Percentiles rank a stretch among this genome's conserved stretches.
Evolutionary conservation across 1,140 invertebrate species (phyloP).

Genomic region (Sarcophaga bullata): DNA sequence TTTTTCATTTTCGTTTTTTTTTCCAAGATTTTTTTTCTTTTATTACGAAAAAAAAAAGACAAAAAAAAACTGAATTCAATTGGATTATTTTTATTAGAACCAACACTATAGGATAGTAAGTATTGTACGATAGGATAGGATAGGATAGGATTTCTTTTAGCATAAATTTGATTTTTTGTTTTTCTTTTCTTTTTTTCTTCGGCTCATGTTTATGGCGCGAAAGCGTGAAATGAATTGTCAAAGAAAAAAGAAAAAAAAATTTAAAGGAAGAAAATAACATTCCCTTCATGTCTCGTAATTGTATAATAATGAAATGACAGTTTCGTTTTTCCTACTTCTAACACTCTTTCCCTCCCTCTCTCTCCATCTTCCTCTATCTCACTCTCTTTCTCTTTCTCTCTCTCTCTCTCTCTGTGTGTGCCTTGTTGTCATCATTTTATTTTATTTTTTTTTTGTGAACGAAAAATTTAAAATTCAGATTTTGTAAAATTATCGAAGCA

Average conservation of each 20-base stretch:
- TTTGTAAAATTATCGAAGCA: slow-evolving; percentile 33
- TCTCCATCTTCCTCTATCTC: too few relatives aligned
- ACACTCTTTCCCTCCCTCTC: too few relatives aligned
- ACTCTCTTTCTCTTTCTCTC: too few relatives aligned
- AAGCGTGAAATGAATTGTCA: slow-evolving; percentile 41
- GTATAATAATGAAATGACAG: not conserved
- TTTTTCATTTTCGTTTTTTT: not conserved
- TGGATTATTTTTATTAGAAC: not conserved
- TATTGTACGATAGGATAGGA: not conserved
- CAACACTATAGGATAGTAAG: not conserved
- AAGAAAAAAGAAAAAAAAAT: slow-evolving; percentile 2
- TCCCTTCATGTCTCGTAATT: not conserved
- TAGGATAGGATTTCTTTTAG: not conserved
- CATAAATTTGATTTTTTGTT: slow-evolving; percentile 30
- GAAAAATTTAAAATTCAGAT: slow-evolving; percentile 38
- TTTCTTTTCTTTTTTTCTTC: not conserved
- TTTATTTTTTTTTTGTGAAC: too few relatives aligned
- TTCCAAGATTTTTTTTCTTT: slow-evolving; percentile 8
- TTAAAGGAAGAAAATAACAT: not conserved
- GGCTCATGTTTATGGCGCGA: slow-evolving; percentile 34
- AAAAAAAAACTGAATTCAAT: not conserved
- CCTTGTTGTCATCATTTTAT: too few relatives aligned
- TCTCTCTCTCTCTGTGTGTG: too few relatives aligned
- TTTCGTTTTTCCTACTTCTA: too few relatives aligned
- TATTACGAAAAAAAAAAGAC: too few relatives aligned